Percentiles rank a stretch among this genome's conserved stretches.
These are phyloP conservation scores for Muscina levida DNA, from an alignment of 2,888 invertebrate genomes.

Conservation along the genomic window DNA sequence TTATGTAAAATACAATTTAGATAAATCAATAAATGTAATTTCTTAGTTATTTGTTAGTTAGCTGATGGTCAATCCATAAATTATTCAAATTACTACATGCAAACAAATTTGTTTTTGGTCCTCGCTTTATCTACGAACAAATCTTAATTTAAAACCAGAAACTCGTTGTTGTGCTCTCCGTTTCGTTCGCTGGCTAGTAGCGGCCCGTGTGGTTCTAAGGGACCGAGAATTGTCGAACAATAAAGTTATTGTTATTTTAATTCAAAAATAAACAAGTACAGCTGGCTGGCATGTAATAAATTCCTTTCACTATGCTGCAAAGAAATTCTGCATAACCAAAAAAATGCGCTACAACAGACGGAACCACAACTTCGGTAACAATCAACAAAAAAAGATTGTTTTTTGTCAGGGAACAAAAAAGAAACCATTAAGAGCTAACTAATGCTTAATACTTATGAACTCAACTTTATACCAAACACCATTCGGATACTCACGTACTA, in stretches of 20 bases:
- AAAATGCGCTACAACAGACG: slow-evolving; percentile 33
- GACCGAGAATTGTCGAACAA: slow-evolving; percentile 13
- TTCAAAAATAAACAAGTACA: slow-evolving; percentile 49
- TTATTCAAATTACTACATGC: too few relatives aligned
- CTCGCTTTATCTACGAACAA: background rate
- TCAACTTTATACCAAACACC: slow-evolving; percentile 22
- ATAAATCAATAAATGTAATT: too few relatives aligned
- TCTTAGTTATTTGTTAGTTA: too few relatives aligned
- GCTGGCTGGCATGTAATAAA: slow-evolving; percentile 64
- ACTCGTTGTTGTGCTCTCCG: background rate
- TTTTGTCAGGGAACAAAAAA: background rate
- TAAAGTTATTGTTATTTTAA: slow-evolving; percentile 38
- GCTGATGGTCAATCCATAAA: too few relatives aligned
- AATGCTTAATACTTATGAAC: slow-evolving; percentile 46
- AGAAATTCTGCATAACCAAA: slow-evolving; percentile 29
- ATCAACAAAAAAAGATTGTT: slow-evolving; percentile 6
- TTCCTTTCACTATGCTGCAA: slow-evolving; percentile 48
- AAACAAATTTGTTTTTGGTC: background rate
- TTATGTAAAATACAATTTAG: too few relatives aligned
- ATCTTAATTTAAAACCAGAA: slow-evolving; percentile 10
- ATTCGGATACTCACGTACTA: background rate
- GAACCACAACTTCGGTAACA: background rate
- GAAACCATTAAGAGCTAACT: slow-evolving; percentile 51
- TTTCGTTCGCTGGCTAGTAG: too few relatives aligned
- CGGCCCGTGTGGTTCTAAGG: too few relatives aligned